Evolutionary conservation across 2,797 vertebrate species (phyloP), one percentile per base, ranked within the genome.

Genomic region (Cephalopachus bancanus): DNA sequence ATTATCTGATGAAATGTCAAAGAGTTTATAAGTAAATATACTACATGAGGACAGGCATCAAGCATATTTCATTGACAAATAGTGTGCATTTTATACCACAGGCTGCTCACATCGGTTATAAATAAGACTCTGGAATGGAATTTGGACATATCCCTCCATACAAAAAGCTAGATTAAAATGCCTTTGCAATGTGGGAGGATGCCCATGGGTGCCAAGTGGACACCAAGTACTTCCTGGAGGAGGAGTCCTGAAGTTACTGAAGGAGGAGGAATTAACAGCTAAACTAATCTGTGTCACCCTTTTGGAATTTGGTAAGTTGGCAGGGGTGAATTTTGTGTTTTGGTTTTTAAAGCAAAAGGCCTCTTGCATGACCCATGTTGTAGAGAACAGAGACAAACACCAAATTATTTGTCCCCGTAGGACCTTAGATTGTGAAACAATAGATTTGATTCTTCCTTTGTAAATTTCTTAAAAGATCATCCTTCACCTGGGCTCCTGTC

Each of bases 31-130:
- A 49, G 37, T 55, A 55, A 93, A 89, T 30, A 74, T 37, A 75
- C 78, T 88, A 22, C 80, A 51, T 37, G 37, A 37, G 37, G 37
- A 37, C 3, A 37, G 37, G 37, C 37, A 37, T 37, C 37, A 37
- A 37, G 37, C 37, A 37, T 79, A 83, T 93, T 91, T 92, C 57
- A 30, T 93, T 85, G 92, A 79, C n/a, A 79, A 83, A 93, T 84
- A 85, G 49, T 30, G 2, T 81, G 57, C 53, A 30, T 93, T 96
- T 80, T 74, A 75, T 76, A 86, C 67, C 62, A 49, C 37, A 72
- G 49, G 62, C 78, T 71, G 30, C 71, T 88, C 60, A 64, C 76
- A 72, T 92, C 57, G 79, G 53, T 83, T 62, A 64, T 75, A 90
- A 74, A 75, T 28, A 89, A 97, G 62, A 59, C 65, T 95, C 22